These are phyloP conservation scores for Taphrorychus bicolor DNA, from an alignment of 2,888 invertebrate genomes.

Conservation along the genomic window DNA sequence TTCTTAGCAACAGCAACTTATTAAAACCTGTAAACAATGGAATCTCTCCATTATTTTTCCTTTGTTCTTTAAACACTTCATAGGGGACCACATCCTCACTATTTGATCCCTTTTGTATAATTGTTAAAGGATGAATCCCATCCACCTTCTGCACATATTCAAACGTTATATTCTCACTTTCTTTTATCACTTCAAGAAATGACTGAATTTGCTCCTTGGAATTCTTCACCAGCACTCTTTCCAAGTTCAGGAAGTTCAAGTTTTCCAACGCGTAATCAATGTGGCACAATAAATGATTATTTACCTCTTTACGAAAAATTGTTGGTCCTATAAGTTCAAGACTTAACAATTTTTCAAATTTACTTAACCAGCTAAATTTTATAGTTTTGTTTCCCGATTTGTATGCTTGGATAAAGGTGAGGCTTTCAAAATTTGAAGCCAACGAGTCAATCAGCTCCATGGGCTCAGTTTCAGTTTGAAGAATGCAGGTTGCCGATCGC, in stretches of 20 bases:
- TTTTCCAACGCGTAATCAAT: constrained; percentile 61
- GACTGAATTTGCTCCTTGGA: constrained; percentile 55
- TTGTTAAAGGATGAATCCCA: constrained; percentile 52
- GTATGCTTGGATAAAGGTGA: constrained; percentile 67
- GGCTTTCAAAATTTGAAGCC: constrained; percentile 63
- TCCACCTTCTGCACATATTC: constrained; percentile 56
- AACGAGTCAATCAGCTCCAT: constrained; percentile 58
- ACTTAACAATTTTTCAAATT: constrained; percentile 63
- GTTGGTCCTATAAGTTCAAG: constrained; percentile 68
- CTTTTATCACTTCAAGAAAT: constrained; percentile 58
- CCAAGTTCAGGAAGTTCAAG: constrained; percentile 64
- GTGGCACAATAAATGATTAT: constrained; percentile 58
- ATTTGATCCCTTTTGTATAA: constrained; percentile 53
- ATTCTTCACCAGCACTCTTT: constrained; percentile 56
- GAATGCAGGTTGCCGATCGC: constrained; percentile 64
- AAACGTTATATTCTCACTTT: constrained; percentile 53
- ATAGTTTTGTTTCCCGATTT: constrained; percentile 61
- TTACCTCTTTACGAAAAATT: constrained; percentile 48
- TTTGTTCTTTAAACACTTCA: constrained; percentile 66
- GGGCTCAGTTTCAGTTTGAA: constrained; percentile 61
- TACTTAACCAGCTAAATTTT: constrained; percentile 59
- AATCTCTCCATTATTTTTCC: constrained; percentile 58
- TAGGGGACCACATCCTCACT: constrained; percentile 69
- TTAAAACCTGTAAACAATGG: constrained; percentile 62
- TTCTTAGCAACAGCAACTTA: constrained; percentile 66